Evolutionary conservation across 2,888 invertebrate genomes (phyloP), one percentile per base, ranked within the genome.

Genomic region (Pyralis farinalis): DNA sequence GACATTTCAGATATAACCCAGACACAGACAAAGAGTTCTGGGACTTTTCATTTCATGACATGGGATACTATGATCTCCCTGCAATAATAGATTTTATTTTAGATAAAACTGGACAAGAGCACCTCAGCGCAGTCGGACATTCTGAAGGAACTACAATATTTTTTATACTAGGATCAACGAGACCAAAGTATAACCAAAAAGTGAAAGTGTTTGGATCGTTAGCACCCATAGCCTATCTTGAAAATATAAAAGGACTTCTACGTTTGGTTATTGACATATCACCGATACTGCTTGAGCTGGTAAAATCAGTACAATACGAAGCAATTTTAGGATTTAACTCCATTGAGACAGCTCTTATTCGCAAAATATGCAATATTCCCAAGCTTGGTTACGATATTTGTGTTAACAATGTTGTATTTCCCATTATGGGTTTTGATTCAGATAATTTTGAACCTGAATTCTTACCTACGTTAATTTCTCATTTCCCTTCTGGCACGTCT

Each of bases 61-160:
- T 92, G 63, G 94, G 93, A 0, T 49, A 69, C 8, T 89, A 90
- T 53, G 95, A 96, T 63, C 47, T 95, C 0, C 92, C 94, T 1
- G 90, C 93, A 0, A 91, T 90, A 69, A 90, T 75, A 6, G 71
- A 76, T 34, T 56, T 47, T 16, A 44, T 73, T 1, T 34, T 71
- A 3, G 33, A 52, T 0, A 30, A 44, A 1, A 93, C 93, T 0
- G 81, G 87, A 0, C 76, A 86, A 25, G 45, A 79, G 1, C 71
- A 90, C 34, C 44, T 95, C 0, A 90, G 89, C 44, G 91, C 93
- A 58, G 66, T 93, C 10, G 95, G 93, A 0, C 93, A 94, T 62
- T 95, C 94, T 0, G 81, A 88, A 61, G 95, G 94, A 0, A 91
- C 91, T 0, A 90, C 91, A 0, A 53, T 71, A 8, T 90, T 90